Evolutionary conservation across 2,797 vertebrate species (phyloP), one percentile per base, ranked within the genome.

Genomic region (Pempheris klunzingeri): DNA sequence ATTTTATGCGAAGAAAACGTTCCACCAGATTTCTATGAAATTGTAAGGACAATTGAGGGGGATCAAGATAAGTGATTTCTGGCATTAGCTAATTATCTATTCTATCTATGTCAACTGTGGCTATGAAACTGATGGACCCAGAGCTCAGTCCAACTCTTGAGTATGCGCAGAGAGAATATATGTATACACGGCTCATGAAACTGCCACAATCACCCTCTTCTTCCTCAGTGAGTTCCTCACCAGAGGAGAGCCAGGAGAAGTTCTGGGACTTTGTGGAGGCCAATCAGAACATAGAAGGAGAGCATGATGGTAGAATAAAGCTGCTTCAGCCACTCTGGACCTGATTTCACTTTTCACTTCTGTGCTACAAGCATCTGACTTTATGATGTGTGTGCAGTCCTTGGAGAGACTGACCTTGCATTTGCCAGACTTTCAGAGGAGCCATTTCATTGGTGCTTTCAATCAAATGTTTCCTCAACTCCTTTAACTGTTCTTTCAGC

Each of bases 391-490:
- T 68, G 24, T 68, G 80, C 82, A 74, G n/a, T n/a, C n/a, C n/a
- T 26, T 28, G 69, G 62, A 61, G 38, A 57, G 32, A 77, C 90
- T 60, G 90, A 98, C 98, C 98, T 96, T 99, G 98, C 87, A 99
- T 94, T 71, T 99, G 97, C 98, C 98, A 99, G 1, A 99, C 98
- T 95, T 99, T 99, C 65, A 99, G 93, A 49, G 98, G 98, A 2
- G 98, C 95, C 98, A 99, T 99, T 88, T 99, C 98, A 86, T 99
- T 99, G 82, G 98, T 99, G 88, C 98, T 99, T 92, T 99, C 98
- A 11, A 99, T 93, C 0, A 99, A 95, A 91, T 99, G 97, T 60
- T 98, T 99, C 64, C 98, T 95, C 78, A 99, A 86, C 88, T 99
- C 98, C 85, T 97, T 97, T 66, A 99, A 81, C 88, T 99, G 97